Base-by-base conservation (phyloP, 1,140 invertebrate genomes). In the Daktulosphaira vitifoliae region DNA sequence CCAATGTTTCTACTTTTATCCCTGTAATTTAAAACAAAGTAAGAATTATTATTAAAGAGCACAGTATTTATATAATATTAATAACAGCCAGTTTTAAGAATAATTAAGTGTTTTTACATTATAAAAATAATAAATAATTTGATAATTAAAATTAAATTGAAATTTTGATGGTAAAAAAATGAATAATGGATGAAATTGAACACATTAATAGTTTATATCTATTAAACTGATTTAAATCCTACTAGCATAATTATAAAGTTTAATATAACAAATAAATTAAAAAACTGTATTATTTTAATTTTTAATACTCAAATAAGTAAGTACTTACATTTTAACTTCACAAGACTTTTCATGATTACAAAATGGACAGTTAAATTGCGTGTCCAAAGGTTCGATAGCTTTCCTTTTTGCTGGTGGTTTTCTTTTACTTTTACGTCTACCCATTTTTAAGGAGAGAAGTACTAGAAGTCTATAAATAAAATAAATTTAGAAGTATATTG, bases 301-400 rank as follows among this genome's bases (percentile, higher is more conserved):
- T 8, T 22, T 18, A 20, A 33, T 22, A 37, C 7, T 56, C 6
- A 15, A 15, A 42, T 11, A 38, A 18, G n/a, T n/a, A 38, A 29
- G 3, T 52, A 62, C 85, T 82, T 82, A 97, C 96, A 99, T 92
- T 85, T 98, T 98, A 42, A 99, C 96, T 81, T 99, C 96, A 78
- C 97, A 99, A 1, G 94, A 96, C 71, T 93, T 95, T 77, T 99
- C 96, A 74, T 99, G 96, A 78, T 99, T 99, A 76, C 97, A 99
- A 80, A 99, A 99, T 6, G 96, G 97, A 73, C 97, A 99, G 75
- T 98, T 98, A 74, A 99, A 99, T 72, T 94, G 87, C 51, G 87
- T 88, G 73, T 98, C 96, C 26, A 99, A 76, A 2, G 96, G 90
- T 73, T 94, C 85, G 70, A 98, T 93, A 6, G 88, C 86, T 78